phyloP scores from a whole-genome alignment of 2,113 vertebrate species.

The Accipiter virgatus region DNA sequence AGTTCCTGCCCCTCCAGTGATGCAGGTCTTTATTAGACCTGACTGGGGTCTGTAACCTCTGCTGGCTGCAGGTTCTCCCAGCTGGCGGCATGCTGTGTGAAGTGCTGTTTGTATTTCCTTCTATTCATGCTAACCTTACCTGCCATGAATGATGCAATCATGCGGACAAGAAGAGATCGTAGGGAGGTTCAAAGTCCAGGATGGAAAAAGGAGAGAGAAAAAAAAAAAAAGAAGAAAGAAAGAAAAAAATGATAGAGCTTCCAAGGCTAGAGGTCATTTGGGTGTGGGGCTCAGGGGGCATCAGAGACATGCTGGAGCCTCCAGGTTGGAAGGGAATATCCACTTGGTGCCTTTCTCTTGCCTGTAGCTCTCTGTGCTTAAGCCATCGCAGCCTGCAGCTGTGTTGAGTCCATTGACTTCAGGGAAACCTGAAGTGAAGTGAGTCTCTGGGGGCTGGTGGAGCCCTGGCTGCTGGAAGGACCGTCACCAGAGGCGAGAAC shows the following conservation, averaged over 20 bases:
- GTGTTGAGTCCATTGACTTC: neutral
- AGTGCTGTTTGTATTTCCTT: conserved; percentile 33
- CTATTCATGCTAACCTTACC: conserved; percentile 17
- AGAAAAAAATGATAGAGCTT: neutral
- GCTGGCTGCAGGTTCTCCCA: conserved; percentile 10
- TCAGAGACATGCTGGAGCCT: neutral
- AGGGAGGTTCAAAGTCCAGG: conserved; percentile 13
- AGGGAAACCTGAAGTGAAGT: neutral
- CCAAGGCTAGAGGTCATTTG: neutral
- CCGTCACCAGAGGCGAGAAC: neutral
- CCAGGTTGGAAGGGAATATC: neutral
- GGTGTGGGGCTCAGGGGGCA: neutral
- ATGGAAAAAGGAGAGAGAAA: neutral
- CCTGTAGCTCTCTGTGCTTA: neutral
- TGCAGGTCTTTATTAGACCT: conserved; percentile 42
- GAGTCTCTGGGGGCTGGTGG: neutral
- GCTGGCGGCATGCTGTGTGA: neutral
- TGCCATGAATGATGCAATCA: conserved; percentile 22
- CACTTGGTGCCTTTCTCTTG: neutral
- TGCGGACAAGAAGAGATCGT: neutral
- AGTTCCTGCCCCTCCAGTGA: conserved; percentile 9
- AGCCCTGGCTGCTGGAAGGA: neutral
- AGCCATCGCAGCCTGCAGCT: neutral
- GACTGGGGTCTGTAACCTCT: conserved; percentile 36
- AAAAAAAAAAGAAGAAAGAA: neutral